Conservation (phyloP, 1,140 invertebrate genomes). For the Ephestia elutella region DNA sequence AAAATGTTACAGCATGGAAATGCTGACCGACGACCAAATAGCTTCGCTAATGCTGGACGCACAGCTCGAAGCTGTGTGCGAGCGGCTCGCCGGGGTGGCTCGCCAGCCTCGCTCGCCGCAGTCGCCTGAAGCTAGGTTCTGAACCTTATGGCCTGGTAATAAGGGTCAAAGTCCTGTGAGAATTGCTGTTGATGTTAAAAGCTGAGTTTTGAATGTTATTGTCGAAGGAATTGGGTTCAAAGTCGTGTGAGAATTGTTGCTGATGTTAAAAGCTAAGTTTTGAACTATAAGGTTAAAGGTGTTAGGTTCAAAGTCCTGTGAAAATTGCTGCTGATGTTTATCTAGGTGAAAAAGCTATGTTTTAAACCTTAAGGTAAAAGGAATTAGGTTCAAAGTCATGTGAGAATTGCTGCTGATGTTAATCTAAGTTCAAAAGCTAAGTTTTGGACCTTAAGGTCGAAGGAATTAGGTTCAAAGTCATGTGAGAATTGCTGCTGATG, state of each 20-base stretch:
- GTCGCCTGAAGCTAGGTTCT: constrained; percentile 32
- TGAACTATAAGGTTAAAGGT: constrained; percentile 25
- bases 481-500: too few species aligned
- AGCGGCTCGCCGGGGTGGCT: constrained; percentile 76
- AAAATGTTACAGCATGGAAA: constrained; percentile 85
- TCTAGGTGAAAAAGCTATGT: constrained; percentile 7
- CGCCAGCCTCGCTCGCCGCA: constrained; percentile 26
- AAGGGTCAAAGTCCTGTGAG: neutral
- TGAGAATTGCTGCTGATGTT: neutral
- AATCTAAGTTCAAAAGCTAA: too few species aligned
- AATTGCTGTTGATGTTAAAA: too few species aligned
- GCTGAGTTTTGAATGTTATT: too few species aligned
- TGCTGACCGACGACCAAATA: constrained; percentile 89
- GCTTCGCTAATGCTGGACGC: constrained; percentile 86
- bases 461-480: too few species aligned
- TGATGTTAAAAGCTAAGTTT: constrained; percentile 30
- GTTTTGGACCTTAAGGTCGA: too few species aligned
- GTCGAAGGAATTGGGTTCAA: too few species aligned
- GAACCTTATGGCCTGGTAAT: constrained; percentile 20
- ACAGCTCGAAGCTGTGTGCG: constrained; percentile 81
- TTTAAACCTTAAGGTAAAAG: constrained; percentile 22
- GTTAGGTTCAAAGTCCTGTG: neutral
- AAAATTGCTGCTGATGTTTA: too few species aligned
- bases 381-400: neutral
- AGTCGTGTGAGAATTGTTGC: constrained; percentile 76